Evolutionary conservation across 2,113 vertebrate species (phyloP).

Genomic region (Petromus typicus): DNA sequence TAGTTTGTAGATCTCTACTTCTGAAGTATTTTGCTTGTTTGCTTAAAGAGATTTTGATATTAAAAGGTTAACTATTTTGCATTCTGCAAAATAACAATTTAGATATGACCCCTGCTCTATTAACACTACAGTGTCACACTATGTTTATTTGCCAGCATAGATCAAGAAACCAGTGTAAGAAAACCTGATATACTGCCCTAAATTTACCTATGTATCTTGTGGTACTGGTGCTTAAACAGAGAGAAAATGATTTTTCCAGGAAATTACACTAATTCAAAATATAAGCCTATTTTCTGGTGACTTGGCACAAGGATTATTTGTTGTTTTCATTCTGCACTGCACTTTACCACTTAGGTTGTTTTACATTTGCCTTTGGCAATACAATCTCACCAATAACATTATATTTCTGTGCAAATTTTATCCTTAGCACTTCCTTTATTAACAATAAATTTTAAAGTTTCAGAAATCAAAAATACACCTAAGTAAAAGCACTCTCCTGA

Average conservation of each 20-base stretch:
- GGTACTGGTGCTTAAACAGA: neutral
- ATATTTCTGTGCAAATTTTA: neutral
- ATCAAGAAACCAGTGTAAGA: slow-evolving; percentile 25
- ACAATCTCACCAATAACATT: neutral
- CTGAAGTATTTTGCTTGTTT: neutral
- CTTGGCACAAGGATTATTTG: neutral
- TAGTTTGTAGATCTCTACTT: neutral
- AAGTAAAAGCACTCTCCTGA: neutral
- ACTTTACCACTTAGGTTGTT: neutral
- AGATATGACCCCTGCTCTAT: neutral
- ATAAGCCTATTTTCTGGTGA: slow-evolving; percentile 44
- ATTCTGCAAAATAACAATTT: neutral
- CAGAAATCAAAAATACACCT: neutral
- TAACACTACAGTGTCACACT: neutral
- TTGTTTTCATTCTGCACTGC: slow-evolving; percentile 7
- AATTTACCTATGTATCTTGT: slow-evolving; percentile 35
- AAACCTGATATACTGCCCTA: neutral
- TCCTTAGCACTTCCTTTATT: neutral
- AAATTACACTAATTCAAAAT: slow-evolving; percentile 53
- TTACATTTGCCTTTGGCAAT: slow-evolving; percentile 18
- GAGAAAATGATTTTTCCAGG: slow-evolving; percentile 1
- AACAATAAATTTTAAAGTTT: neutral
- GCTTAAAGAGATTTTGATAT: neutral
- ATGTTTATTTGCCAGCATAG: neutral
- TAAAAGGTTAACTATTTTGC: neutral